Base-by-base conservation (phyloP, 2,113 vertebrate species). In the Chaenocephalus aceratus region DNA sequence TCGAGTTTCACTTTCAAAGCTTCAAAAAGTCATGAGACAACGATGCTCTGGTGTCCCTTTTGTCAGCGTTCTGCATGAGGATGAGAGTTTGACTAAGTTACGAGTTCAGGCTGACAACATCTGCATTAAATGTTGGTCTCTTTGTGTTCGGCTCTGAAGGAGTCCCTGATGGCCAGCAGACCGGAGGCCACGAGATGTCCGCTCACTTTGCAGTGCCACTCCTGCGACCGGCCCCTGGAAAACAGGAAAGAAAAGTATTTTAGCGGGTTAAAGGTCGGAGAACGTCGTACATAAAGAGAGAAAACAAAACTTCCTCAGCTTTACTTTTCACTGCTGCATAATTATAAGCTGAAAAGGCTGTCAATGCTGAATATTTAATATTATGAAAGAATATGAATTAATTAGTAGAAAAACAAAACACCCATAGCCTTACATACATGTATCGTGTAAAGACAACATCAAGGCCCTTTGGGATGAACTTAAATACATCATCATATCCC, bases 161-260 rank as follows among this genome's bases (percentile, higher is more conserved):
- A 95, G 72, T 95, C 92, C 71, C 90, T 93, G 82, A 96, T 84
- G 9, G 92, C 86, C 75, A 90, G 62, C 30, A 96, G 88, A 45
- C 86, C 72, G 0, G 92, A 86, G 73, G 94, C 91, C 87, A 96
- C 91, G 16, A 91, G 91, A 30, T 93, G 92, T 45, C 96, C 95
- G 60, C 91, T 89, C 46, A 93, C 94, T 89, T 83, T 94, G 72
- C 91, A 86, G 93, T 96, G 90, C 96, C 96, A 96, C 77, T 94
- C 93, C 36, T 75, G 88, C 3, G 95, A 95, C 46, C 93, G 94
- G n/a, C 96, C 96, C 80, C 96, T 96, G 87, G 10, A 87, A 73
- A 80, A 67, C 0, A 84, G 73, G 52, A 23, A 18, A 48, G 41
- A 0, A 8, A 1, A 12, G 52, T 51, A 13, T 56, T 62, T 62